Conservation (phyloP, 2,797 vertebrate species). For the Malurus splendens region DNA sequence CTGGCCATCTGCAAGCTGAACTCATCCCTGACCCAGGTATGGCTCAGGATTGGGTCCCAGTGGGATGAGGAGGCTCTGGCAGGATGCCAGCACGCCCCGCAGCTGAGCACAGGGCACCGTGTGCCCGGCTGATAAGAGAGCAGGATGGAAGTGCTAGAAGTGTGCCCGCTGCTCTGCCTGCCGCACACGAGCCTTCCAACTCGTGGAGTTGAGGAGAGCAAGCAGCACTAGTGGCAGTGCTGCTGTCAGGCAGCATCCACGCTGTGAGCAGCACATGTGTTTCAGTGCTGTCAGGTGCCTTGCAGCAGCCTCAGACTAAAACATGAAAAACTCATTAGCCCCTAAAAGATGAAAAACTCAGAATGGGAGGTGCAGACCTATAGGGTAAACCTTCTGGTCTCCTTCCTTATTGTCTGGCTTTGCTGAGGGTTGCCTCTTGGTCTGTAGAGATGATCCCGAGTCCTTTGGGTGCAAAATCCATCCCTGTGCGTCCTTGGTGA, state of each 20-base stretch:
- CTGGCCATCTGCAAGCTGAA: neutral
- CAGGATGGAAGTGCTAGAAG: neutral
- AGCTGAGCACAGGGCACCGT: neutral
- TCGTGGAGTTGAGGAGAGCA: neutral
- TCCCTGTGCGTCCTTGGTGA: rapidly evolving
- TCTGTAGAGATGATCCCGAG: neutral
- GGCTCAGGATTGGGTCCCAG: neutral
- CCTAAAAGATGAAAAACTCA: neutral
- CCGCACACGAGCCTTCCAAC: rapidly evolving
- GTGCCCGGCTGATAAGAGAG: neutral
- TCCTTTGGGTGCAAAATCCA: neutral
- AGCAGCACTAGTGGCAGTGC: rapidly evolving
- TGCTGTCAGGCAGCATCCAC: neutral
- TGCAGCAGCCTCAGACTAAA: neutral
- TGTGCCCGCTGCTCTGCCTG: rapidly evolving
- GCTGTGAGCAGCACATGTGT: rapidly evolving
- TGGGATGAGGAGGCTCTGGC: neutral
- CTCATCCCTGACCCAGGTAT: neutral
- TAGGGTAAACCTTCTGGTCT: neutral
- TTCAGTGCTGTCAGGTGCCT: neutral
- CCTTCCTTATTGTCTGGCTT: neutral
- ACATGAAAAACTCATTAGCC: neutral
- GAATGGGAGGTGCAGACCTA: neutral
- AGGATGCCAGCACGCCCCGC: neutral
- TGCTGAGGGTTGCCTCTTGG: neutral